Evolutionary conservation across 2,797 vertebrate species (phyloP).

Genomic region (Pristis pectinata): DNA sequence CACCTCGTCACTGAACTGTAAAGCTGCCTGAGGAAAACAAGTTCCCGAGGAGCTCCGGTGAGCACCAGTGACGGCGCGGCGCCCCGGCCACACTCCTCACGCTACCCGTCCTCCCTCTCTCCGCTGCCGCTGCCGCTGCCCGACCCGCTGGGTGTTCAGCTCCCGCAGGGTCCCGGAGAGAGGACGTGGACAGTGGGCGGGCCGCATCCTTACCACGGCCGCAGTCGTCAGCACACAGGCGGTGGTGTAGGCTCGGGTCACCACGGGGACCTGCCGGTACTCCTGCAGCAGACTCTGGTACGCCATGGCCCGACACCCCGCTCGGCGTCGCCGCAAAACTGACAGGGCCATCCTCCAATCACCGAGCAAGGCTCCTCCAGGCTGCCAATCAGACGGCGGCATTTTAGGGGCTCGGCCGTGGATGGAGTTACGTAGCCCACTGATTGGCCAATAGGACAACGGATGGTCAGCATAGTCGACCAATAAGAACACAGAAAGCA

Average conservation of each 20-base stretch:
- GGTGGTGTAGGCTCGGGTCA: conserved; percentile 61
- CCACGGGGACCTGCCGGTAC: conserved; percentile 61
- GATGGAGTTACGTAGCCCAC: not conserved
- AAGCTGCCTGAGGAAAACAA: too few relatives aligned
- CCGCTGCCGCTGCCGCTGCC: too few relatives aligned
- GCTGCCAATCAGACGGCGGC: not conserved
- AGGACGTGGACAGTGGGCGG: too few relatives aligned
- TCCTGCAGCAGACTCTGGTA: conserved; percentile 41
- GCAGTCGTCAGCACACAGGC: conserved; percentile 65
- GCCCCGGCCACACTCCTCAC: too few relatives aligned
- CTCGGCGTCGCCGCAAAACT: not conserved
- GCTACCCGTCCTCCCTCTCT: too few relatives aligned
- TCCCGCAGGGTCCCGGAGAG: too few relatives aligned
- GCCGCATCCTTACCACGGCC: conserved; percentile 46
- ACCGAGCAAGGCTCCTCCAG: not conserved
- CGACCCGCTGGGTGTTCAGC: too few relatives aligned
- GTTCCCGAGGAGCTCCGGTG: too few relatives aligned
- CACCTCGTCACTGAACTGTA: too few relatives aligned
- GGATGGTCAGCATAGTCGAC: not conserved
- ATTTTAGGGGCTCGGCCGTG: not conserved
- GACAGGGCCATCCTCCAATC: not conserved
- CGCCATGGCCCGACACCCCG: conserved; percentile 39
- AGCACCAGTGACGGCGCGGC: too few relatives aligned
- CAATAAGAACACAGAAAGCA: not conserved
- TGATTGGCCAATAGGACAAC: not conserved